Base-by-base conservation (phyloP, 2,888 invertebrate species). In the Callosobruchus maculatus region DNA sequence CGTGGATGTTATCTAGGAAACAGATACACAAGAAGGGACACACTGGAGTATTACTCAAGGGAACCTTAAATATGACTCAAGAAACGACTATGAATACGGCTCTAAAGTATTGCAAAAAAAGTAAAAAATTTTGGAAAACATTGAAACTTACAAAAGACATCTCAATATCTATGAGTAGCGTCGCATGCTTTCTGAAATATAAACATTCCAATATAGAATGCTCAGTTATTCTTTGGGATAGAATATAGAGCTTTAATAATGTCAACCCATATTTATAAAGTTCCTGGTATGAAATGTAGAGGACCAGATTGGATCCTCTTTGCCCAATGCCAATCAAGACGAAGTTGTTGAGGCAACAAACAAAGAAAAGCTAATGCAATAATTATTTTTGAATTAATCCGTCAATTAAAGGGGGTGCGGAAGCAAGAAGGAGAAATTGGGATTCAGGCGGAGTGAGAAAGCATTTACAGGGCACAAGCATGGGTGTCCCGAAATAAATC, bases 321-420 rank as follows among this genome's bases (percentile, higher is more conserved):
- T 69, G 69, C n/a, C 68, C 73, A 71, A 70, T 71, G 71, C 73
- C 73, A 76, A 74, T 74, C 73, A 77, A 70, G 72, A 67, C n/a
- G 71, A 79, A 79, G 78, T 78, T 73, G 77, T 74, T 74, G 74
- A 67, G 74, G 77, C 78, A 77, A 76, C 74, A 78, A 49, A 49
- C 71, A 75, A 74, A 76, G 72, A 76, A 77, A 78, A 79, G 79
- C 77, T 78, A 80, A 80, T 81, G 77, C 75, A 79, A 81, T 81
- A 80, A 82, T 79, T 80, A 80, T 79, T 81, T 79, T 78, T 78
- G 80, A 81, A 78, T 77, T 76, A 80, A 79, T 79, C 79, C 77
- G 75, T 76, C 80, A 79, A 79, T 79, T 78, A 80, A 74, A 74
- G 73, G 71, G 76, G 74, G 76, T 49, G 49, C 18, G 49, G 77